Base-by-base conservation (phyloP, 2,888 invertebrate species). In the Rhingia rostrata region DNA sequence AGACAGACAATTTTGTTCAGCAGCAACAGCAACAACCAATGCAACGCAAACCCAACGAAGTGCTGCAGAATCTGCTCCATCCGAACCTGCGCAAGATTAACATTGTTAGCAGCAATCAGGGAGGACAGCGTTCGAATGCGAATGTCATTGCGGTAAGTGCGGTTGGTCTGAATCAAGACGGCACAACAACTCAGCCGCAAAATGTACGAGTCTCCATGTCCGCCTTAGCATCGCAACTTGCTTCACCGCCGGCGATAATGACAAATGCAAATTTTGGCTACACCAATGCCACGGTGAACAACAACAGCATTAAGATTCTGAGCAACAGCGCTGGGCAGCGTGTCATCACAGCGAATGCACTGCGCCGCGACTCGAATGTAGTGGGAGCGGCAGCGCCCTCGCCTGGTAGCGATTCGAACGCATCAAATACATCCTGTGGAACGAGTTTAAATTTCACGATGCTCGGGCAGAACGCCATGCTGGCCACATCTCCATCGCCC, bases 381-480 rank as follows among this genome's bases (percentile, higher is more conserved):
- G 90, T 91, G n/a, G 90, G 91, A 4, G 90, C 92, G 86, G 92
- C 93, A 4, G 93, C 90, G n/a, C 89, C 90, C 0, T 91, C 91
- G 4, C 92, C 91, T 0, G 90, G 91, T 51, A 91, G 91, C 64
- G 92, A 92, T 86, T 92, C 92, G 49, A 92, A 91, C 86, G 90
- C 91, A 47, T 91, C 91, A 6, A 91, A 91, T 87, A 90, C 91
- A n/a, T 87, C 88, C 6, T 75, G 80, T 75, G 87, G 78, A 53
- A 92, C 92, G 30, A 92, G 92, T 74, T 89, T 93, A 35, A 93
- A 93, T 63, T 92, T 93, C 85, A 92, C 93, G 7, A 93, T 94
- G 91, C 93, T 94, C 53, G 92, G 93, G 61, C 90, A 94, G 51
- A 93, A 92, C 77, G 93, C 94, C 7, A 89, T 94, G 84, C 89